Base-by-base conservation (phyloP, 2,888 invertebrate species). In the Troides oblongomaculatus region DNA sequence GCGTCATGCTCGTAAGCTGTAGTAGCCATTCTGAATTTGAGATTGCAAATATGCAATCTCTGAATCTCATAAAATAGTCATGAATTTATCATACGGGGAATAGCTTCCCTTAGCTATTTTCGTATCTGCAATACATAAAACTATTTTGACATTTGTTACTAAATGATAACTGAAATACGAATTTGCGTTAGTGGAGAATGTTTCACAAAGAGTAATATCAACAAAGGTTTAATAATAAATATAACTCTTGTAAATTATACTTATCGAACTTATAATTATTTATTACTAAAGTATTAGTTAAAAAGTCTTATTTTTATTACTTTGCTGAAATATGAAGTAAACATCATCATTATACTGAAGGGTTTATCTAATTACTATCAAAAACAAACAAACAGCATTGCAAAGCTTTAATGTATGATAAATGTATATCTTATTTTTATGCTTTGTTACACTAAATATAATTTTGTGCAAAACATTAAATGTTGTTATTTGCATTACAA, bases 1-100 rank as follows among this genome's bases (percentile, higher is more conserved):
- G 92, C 90, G 78, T 92, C 92, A 70, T 84, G 90, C 77, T 90
- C 88, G 78, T 92, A 92, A 69, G 88, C 76, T 70, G 88, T 79
- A 74, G 89, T 87, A 73, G 90, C 84, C 91, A 91, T 91, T 79
- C 78, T 84, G 75, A 62, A 69, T 70, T 60, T 56, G 56, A 68
- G 50, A 64, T 66, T 68, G 57, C 61, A 69, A 50, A 36, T 23
- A 25, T 61, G 64, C 63, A 57, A 58, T 62, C 14, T 30, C 53
- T 53, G 18, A 70, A 66, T 59, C 53, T 65, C 62, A 63, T 64
- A 67, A 68, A 59, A 43, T 66, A 60, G 59, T 63, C 64, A 64
- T 71, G 36, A 68, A 64, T 43, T 68, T 62, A 62, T 58, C 58
- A 62, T 36, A 30, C 23, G 14, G 61, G 36, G 23, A 62, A 62